phyloP scores from a whole-genome alignment of 2,888 invertebrate genomes.

The Aphodius sticticus region DNA sequence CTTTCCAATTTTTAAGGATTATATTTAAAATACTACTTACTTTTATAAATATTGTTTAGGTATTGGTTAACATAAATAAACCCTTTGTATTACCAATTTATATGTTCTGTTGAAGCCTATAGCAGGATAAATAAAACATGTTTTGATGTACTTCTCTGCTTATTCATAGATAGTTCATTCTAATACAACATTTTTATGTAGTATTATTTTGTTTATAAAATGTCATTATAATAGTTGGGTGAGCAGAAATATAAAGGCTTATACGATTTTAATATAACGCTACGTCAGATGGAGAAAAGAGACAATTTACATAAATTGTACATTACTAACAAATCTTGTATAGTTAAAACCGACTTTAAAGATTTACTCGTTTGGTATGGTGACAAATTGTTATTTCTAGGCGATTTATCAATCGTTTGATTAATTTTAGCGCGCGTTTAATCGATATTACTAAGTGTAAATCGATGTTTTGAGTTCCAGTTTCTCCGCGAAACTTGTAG shows the following conservation, averaged over 20 bases:
- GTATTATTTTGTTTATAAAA: no score
- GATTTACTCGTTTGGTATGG: not conserved
- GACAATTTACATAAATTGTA: not conserved
- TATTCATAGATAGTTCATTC: no score
- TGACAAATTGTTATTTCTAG: not conserved
- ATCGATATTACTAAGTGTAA: constrained; percentile 21
- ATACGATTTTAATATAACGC: not conserved
- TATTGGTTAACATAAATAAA: no score
- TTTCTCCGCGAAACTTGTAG: constrained; percentile 17
- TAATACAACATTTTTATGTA: no score
- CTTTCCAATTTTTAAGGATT: no score
- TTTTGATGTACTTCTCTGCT: no score
- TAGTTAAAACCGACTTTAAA: not conserved
- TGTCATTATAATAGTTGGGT: no score
- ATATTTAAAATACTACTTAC: no score
- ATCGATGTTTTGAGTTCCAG: constrained; percentile 17
- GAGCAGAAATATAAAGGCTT: not conserved
- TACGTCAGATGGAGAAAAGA: not conserved
- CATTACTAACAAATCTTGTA: not conserved
- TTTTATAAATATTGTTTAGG: no score
- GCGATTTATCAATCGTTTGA: not conserved
- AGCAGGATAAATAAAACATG: no score
- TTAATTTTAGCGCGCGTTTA: not conserved
- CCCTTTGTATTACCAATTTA: no score
- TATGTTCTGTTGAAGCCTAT: no score